These are phyloP conservation scores for Pinctada fucata DNA, from an alignment of 2,888 invertebrate genomes.

Conservation along the genomic window DNA sequence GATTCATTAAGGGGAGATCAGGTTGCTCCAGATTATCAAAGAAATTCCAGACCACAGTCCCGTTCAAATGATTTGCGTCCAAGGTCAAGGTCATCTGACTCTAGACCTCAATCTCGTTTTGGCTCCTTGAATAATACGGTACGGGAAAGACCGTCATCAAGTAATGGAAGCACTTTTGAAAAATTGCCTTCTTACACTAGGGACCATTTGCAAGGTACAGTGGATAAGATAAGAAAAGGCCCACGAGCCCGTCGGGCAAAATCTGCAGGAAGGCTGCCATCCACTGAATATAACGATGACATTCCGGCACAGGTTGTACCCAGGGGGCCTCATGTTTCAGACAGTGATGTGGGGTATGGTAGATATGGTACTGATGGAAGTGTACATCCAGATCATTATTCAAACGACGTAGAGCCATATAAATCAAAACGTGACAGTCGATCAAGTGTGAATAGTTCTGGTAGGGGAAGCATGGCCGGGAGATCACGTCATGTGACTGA, in stretches of 20 bases:
- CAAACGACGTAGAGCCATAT: constrained; percentile 28
- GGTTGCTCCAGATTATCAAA: neutral
- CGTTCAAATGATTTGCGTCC: constrained; percentile 8
- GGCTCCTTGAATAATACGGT: constrained; percentile 12
- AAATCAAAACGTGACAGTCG: constrained; percentile 41
- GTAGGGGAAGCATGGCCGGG: constrained; percentile 47
- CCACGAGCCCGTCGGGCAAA: constrained; percentile 47
- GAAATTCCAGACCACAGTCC: neutral
- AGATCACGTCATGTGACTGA: constrained; percentile 43
- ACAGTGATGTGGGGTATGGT: constrained; percentile 12
- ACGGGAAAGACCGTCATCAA: neutral
- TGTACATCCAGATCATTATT: constrained; percentile 26
- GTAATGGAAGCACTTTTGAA: neutral
- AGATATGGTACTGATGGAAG: constrained; percentile 20
- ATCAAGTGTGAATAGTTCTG: constrained; percentile 56
- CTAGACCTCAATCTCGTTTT: neutral
- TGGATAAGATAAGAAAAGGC: constrained; percentile 59
- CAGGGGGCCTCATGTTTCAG: constrained; percentile 9
- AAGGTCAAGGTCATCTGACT: constrained; percentile 5
- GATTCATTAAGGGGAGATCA: constrained; percentile 5
- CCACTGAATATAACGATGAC: constrained; percentile 41
- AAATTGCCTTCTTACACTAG: constrained; percentile 58
- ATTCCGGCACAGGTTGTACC: constrained; percentile 21
- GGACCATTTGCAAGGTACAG: constrained; percentile 65
- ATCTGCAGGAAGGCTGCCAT: constrained; percentile 40